Base-by-base conservation (phyloP, 1,140 invertebrate genomes). In the Hyles euphorbiae region DNA sequence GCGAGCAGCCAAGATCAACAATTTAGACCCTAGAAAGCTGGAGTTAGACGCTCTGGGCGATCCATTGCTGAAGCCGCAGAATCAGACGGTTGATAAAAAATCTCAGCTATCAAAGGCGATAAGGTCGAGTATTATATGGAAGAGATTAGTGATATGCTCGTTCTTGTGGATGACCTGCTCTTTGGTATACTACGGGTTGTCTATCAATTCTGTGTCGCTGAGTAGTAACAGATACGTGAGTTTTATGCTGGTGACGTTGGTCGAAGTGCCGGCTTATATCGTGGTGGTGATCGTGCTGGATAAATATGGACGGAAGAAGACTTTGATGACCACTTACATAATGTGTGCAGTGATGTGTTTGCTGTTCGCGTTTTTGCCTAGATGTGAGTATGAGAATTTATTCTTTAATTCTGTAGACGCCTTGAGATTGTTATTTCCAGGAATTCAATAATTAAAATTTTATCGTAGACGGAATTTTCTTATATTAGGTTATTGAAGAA, bases 181-280 rank as follows among this genome's bases (percentile, higher is more conserved):
- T 0, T 91, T 96, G 60, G 92, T 96, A 3, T 97, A 96, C 72
- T 97, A 96, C 70, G 96, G 95, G 2, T 71, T 97, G 10, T 94
- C 95, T 0, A 91, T 96, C n/a, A 96, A 96, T 72, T 93, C 95
- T 2, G 94, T 95, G 32, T 92, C 94, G 34, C 84, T 97, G 22
- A 93, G 91, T 58, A 94, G 93, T 1, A 92, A 88, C 53, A 79
- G 90, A 67, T 95, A 95, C 74, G 78, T 92, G 33, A 94, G 93
- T 72, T 95, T 94, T 69, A 93, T 94, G 56, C 82, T 93, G 53
- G 93, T 94, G 7, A 90, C 91, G 5, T 66, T 93, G 3, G 91
- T 94, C 2, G 94, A 95, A 78, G 92, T 95, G 61, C 94, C 94
- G 0, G 93, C 92, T 3, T 95, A 95, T 72, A 87, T 94, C 40